Evolutionary conservation across 1,140 invertebrate species (phyloP), one percentile per base, ranked within the genome.

Genomic region (Pinna nobilis): DNA sequence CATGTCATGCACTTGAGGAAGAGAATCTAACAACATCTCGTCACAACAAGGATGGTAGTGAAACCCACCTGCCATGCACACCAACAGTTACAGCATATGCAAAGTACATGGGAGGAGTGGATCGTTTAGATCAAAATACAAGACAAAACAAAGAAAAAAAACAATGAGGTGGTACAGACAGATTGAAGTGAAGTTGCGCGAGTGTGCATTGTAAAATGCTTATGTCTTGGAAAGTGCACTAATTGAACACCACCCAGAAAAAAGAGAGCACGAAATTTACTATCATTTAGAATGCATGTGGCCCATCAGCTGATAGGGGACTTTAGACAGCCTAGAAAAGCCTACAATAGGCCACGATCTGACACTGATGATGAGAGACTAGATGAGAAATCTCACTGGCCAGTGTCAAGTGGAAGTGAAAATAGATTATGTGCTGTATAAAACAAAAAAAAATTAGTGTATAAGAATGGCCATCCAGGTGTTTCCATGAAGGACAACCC

Each of bases 21-120:
- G 25, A 15, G 11, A 7, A 65, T 9, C 23, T 32, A n/a, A 70
- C 50, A n/a, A 30, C 51, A 30, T 35, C 50, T 2, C 39, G 71
- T 18, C 47, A 35, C 23, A 63, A 70, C 11, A 78, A 78, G 49
- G 76, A 74, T 61, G 76, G 76, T 18, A 67, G 66, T 2, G 18
- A 47, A 9, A 47, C 13, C 13, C 18, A 39, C 7, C 13, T 78
- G 13, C 47, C 49, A 4, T 15, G 18, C 53, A 51, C 71, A 13
- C 61, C 66, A 57, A n/a, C 44, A 18, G 51, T 66, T 20, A n/a
- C 18, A 9, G 61, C 11, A 32, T 78, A 74, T 53, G 20, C 30
- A 18, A 57, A 66, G 35, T 67, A 67, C 59, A 77, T 77, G 75
- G 64, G 64, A 23, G 76, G 76, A 20, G 60, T 74, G 33, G 76